These are phyloP conservation scores for Steinernema carpocapsae DNA, from an alignment of 2,888 invertebrate species.

Conservation along the genomic window DNA sequence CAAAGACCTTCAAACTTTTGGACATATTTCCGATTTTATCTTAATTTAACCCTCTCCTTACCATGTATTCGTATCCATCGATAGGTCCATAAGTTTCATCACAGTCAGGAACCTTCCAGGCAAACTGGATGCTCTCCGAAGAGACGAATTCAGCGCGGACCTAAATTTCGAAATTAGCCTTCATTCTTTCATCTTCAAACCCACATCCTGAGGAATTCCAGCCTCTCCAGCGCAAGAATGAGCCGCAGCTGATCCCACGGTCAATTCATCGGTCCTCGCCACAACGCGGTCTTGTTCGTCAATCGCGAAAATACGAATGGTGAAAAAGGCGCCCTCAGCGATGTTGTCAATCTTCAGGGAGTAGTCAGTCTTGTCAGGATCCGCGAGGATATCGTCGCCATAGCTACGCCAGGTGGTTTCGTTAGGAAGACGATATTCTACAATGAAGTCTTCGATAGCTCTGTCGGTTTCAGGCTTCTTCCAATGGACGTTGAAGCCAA, in stretches of 20 bases:
- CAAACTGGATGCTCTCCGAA: constrained; percentile 45
- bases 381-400: background rate
- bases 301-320: constrained; percentile 60
- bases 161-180: constrained; percentile 12
- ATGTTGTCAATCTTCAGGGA: background rate
- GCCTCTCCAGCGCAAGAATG: constrained; percentile 58
- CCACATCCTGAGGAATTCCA: constrained; percentile 54
- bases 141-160: constrained; percentile 47
- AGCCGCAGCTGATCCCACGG: constrained; percentile 58
- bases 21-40: background rate
- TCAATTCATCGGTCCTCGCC: constrained; percentile 62
- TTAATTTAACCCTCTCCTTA: constrained; percentile 29
- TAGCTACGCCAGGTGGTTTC: constrained; percentile 51
- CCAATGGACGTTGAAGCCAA: constrained; percentile 64
- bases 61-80: constrained; percentile 67
- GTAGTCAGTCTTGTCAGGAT: background rate
- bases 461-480: constrained; percentile 50
- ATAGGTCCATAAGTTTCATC: constrained; percentile 63
- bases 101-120: constrained; percentile 59
- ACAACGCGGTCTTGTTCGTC: constrained; percentile 53
- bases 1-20: background rate
- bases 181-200: too few species aligned
- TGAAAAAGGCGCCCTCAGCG: constrained; percentile 49
- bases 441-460: constrained; percentile 56
- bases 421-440: constrained; percentile 66